Evolutionary conservation across 2,888 invertebrate genomes (phyloP), one percentile per base, ranked within the genome.

Genomic region (Arctia plantaginis): DNA sequence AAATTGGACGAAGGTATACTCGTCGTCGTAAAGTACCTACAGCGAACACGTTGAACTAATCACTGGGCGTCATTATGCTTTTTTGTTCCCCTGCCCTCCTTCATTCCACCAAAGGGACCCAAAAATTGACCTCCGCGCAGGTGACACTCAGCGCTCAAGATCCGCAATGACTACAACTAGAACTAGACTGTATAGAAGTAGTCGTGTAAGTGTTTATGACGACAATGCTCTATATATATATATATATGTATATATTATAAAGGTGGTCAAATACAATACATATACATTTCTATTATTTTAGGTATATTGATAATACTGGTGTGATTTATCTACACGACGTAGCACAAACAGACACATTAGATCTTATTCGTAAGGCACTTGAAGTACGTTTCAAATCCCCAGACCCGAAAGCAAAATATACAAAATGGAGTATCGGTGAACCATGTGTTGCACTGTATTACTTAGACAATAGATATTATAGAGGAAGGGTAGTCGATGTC

Each of bases 371-470:
- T 71, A 89, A 90, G 64, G 93, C 95, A 15, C 91, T 97, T 10
- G 90, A 93, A 44, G 89, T 93, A 0, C 92, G 94, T 67, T 96
- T 96, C 83, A 90, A 90, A 41, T 85, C 92, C 20, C 90, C 93
- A 0, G 91, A 94, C 73, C 93, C 95, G 0, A 94, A 95, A 84
- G 92, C 95, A 20, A 90, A 93, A 71, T 96, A 95, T 78, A 87
- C 88, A n/a, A 91, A 93, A 77, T 98, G 97, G 97, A 85, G 90
- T 10, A 88, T 93, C 4, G 97, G 97, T 1, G 97, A 97, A 78
- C 95, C 97, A 8, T 98, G 98, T 87, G 94, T 97, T 47, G 98
- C 97, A 0, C 93, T 96, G 75, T 98, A 96, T 90, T 97, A 96
- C 82, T 80, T 94, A 27, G 97, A 98, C 86, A 94, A 96, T 18